Conservation (phyloP, 2,888 invertebrate species). For the Amphipyra tragopoginis region DNA sequence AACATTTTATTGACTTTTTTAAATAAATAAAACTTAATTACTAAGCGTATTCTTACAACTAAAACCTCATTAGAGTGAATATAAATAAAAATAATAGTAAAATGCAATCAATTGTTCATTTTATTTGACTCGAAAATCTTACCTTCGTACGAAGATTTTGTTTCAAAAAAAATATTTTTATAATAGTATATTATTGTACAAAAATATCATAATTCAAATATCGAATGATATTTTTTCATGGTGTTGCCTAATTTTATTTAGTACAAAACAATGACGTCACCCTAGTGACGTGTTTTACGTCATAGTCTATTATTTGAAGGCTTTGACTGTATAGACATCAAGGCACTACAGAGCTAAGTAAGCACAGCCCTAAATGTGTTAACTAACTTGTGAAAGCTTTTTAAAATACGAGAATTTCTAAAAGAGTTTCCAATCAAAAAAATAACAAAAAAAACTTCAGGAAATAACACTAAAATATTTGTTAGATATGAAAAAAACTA, state of each 20-base stretch:
- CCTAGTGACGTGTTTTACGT: slow-evolving; percentile 5
- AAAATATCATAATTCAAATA: slow-evolving; percentile 50
- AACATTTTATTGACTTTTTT: slow-evolving; percentile 88
- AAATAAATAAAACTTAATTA: slow-evolving; percentile 88
- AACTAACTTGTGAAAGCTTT: slow-evolving; percentile 27
- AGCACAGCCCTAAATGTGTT: slow-evolving; percentile 65
- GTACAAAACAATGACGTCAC: slow-evolving; percentile 24
- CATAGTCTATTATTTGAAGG: slow-evolving; percentile 27
- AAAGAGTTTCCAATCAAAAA: slow-evolving; percentile 9
- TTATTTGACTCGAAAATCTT: slow-evolving; percentile 50
- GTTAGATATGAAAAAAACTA: no score
- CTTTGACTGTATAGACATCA: slow-evolving; percentile 36
- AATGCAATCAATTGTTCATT: slow-evolving; percentile 77
- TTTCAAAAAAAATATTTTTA: slow-evolving; percentile 33
- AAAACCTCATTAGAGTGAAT: slow-evolving; percentile 71
- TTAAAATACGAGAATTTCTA: slow-evolving; percentile 5
- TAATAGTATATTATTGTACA: slow-evolving; percentile 48
- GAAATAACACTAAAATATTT: no score
- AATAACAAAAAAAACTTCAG: background rate
- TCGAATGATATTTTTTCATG: slow-evolving; percentile 35
- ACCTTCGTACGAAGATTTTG: slow-evolving; percentile 14
- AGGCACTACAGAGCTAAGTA: slow-evolving; percentile 53
- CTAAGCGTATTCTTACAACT: slow-evolving; percentile 85
- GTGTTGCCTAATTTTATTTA: slow-evolving; percentile 25
- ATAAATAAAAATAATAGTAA: slow-evolving; percentile 79